Base-by-base conservation (phyloP, 2,113 vertebrate species). In the Aplodontia rufa region DNA sequence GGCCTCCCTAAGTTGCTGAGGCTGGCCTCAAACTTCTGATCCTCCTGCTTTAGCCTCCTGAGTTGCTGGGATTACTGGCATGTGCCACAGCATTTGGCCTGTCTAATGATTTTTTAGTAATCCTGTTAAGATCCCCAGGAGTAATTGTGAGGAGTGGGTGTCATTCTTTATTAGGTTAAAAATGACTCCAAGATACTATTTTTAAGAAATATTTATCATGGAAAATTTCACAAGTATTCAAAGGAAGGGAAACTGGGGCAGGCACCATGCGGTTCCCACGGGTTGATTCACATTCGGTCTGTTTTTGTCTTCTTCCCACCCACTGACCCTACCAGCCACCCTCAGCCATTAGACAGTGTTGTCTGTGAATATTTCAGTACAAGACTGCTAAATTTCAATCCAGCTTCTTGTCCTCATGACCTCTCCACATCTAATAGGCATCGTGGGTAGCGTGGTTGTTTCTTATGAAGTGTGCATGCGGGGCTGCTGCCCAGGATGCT, bases 381-480 rank as follows among this genome's bases (percentile, higher is more conserved):
- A 8, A 12, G 55, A 30, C 19, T 60, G 19, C 47, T 4, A 9
- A 26, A 32, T 40, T 82, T 17, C 45, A n/a, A 20, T 4, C 66
- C 1, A n/a, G 26, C 6, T 42, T 68, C 72, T n/a, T 47, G 37
- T 19, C 51, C n/a, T 75, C 8, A 8, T 11, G 40, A 40, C 10
- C 17, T 4, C 26, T 1, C 42, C 49, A 28, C 17, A 3, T 58
- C 2, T 0, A 3, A 6, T 3, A 20, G 0, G 6, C 0, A 8
- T 35, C 0, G 10, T 0, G 0, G 81, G 45, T 1, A 6, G 17
- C 0, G 3, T 6, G 17, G 5, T 89, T 9, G 58, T 55, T 37
- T 8, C 37, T 66, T 35, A 1, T 9, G n/a, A 6, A 13, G 51
- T 6, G 30, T 17, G 28, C 14, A 11, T 4, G 0, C 6, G 14